Evolutionary conservation across 2,888 invertebrate genomes (phyloP), one percentile per base, ranked within the genome.

Genomic region (Drosophila antonietae): DNA sequence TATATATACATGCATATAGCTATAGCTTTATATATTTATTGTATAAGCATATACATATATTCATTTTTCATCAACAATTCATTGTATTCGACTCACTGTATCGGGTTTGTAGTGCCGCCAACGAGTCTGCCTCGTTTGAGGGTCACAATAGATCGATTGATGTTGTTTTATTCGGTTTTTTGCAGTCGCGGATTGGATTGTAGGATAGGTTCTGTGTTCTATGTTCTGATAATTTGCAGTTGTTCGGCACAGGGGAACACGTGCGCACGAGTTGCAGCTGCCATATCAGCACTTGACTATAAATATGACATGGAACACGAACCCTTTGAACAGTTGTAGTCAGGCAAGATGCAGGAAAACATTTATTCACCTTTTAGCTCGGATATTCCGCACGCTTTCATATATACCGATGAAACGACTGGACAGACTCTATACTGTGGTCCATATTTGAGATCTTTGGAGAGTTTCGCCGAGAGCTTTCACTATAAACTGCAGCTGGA

Each of bases 381-480:
- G 60, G 90, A 90, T 20, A 75, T 89, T 8, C 91, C 90, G 0
- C 65, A 79, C 47, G 89, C 91, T 1, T 90, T 85, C 14, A 49
- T 75, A 31, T 83, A 62, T 35, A 74, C 85, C 33, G 73, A 75
- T 20, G 51, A 66, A 4, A 2, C n/a, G 10, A 18, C 3, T 2
- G 15, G 23, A 2, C 44, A 7, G 3, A 43, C 55, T 1, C 14
- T 41, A 1, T 78, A 74, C 8, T 77, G 66, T n/a, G 91, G 91
- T 3, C 77, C 87, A 5, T 90, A 88, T 44, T 64, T 81, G 15
- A 74, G 80, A 56, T 73, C 83, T 0, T 61, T 91, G 2, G 52
- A 68, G 64, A 70, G 57, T 46, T 91, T 91, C 39, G 91, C 90
- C 4, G 0, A 69, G 0, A 52, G 62, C 1, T 69, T 81, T n/a